Conservation (phyloP, 2,888 invertebrate species). For the Malthinus flaveolus region DNA sequence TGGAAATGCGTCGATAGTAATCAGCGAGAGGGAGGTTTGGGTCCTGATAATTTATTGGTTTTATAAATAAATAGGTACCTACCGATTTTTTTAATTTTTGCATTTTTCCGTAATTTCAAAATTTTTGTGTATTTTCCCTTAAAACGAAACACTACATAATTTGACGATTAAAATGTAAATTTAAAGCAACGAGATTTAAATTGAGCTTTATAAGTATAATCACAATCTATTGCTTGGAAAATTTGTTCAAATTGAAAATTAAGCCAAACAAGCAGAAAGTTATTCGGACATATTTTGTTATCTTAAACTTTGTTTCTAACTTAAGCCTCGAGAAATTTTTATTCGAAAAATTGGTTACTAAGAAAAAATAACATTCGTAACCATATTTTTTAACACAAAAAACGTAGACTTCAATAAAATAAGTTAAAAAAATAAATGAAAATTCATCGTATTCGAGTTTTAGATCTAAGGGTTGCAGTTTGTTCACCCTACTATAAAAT, state of each 20-base stretch:
- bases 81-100: conserved; percentile 14
- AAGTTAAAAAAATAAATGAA: too few species aligned
- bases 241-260: conserved; percentile 11
- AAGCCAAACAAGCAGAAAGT: conserved; percentile 6
- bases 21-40: conserved; percentile 17
- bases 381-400: too few species aligned
- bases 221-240: conserved; percentile 4
- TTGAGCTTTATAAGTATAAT: conserved; percentile 5
- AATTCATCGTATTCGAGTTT: too few species aligned
- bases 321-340: neutral
- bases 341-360: neutral
- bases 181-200: conserved; percentile 1
- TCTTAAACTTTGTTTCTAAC: too few species aligned
- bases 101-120: neutral
- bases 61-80: conserved; percentile 21
- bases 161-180: conserved; percentile 4
- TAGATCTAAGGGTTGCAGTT: too few species aligned
- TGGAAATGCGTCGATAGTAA: conserved; percentile 29
- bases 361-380: too few species aligned
- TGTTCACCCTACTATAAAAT: too few species aligned
- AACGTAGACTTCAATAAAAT: too few species aligned
- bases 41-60: conserved; percentile 25
- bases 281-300: conserved; percentile 2
- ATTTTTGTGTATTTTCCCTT: neutral
- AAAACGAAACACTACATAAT: neutral